Base-by-base conservation (phyloP, 2,888 invertebrate species). In the Brachyopa scutellaris region DNA sequence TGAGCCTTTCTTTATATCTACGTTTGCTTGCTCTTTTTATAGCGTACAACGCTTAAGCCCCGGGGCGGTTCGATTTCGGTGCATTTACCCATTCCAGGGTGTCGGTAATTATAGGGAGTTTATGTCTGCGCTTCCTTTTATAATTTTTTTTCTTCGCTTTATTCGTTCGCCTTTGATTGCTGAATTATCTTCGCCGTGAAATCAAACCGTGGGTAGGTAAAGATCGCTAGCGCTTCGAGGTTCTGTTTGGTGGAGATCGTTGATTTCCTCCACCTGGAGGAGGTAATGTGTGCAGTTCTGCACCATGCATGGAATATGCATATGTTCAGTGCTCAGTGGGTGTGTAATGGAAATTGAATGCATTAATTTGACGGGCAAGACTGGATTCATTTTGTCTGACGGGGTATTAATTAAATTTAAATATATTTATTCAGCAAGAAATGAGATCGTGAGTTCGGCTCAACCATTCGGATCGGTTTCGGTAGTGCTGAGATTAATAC, bases 21-120 rank as follows among this genome's bases (percentile, higher is more conserved):
- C 17, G 8, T 17, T 11, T 31, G 40, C 55, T n/a, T 78, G 64
- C 38, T 67, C 33, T 67, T 55, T 67, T 47, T 61, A 55, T 45
- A 47, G 67, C 45, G 40, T 29, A 40, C 70, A 72, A 45, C 72
- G 61, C 78, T 77, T 73, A 78, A 78, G 78, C 49, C 88, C 87
- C 84, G 86, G 85, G 89, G 88, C 89, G 89, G 88, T 86, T 87
- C 89, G 87, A 88, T 89, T 88, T 88, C n/a, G 88, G 87, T 88
- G 89, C 89, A 88, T 89, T 88, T 88, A 88, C 87, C 87, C 85
- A 87, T 87, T 88, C 88, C 89, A 88, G 89, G 89, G 89, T 89
- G 89, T 89, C 87, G 88, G 88, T 89, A 89, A 89, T 89, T 89
- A 89, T 89, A 89, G 89, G 89, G 89, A 88, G 87, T 89, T 89